Base-by-base conservation (phyloP, 2,888 invertebrate genomes). In the Fabriciana adippe region DNA sequence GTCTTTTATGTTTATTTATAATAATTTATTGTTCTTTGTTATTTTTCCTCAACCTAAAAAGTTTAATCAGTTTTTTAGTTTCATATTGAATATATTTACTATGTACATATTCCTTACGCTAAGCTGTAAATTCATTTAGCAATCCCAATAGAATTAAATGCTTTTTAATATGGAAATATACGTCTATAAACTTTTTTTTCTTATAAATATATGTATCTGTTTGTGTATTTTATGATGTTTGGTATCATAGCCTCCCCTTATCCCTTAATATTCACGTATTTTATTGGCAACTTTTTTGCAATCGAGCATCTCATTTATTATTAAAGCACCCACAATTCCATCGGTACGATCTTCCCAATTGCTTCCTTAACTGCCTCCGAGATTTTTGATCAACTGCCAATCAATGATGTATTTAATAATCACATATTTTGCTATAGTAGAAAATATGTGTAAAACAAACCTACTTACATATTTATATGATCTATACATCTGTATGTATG, bases 291-390 rank as follows among this genome's bases (percentile, higher is more conserved):
- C 41, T 18, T 51, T 31, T 41, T 56, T 66, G 64, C 56, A 60
- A 56, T 63, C 50, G 63, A 59, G 61, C 59, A 63, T 71, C 64
- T 62, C 67, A 69, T 72, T 71, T 72, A 71, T 68, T 71, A 72
- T 71, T 71, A 64, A 71, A 66, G 60, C 51, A 47, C 57, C 59
- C 60, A 53, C 55, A 68, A 48, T 56, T 56, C 56, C 53, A 26
- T 60, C 31, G 26, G 31, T 51, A 60, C 60, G 50, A 51, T 60
- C 16, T 35, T 60, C 61, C 6, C 18, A 21, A 51, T 61, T 51
- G 35, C 51, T 61, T 61, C 35, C 6, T n/a, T 35, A 51, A 61
- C n/a, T 51, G 61, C 35, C 11, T 61, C 15, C 41, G 18, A 35
- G 61, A 56, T 45, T 57, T 59, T 53, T 54, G 18, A 59, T 60